Evolutionary conservation across 2,113 vertebrate genomes (phyloP).

Genomic region (crab-eating macaque (Macaca fascicularis)): T2T-MFA8v1.1 NC_088375.1:222297001-222297500

Average conservation of each 20-base stretch:
- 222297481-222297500: constrained; percentile 88
- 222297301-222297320: constrained; percentile 66
- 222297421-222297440: constrained; percentile 76
- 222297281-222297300: constrained; percentile 63
- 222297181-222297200: neutral
- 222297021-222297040: neutral
- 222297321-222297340: constrained; percentile 67
- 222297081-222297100: neutral
- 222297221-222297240: neutral
- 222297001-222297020: accelerated
- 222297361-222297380: constrained; percentile 81
- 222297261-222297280: constrained; percentile 37
- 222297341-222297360: constrained; percentile 75
- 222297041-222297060: neutral
- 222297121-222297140: neutral
- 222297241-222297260: constrained; percentile 45
- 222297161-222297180: constrained; percentile 4
- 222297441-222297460: constrained; percentile 81
- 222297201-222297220: neutral
- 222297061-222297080: neutral
- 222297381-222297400: constrained; percentile 79
- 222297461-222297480: constrained; percentile 87
- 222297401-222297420: constrained; percentile 80
- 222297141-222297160: neutral
- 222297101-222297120: neutral